Percentiles rank a stretch among this genome's conserved stretches.
phyloP scores from a whole-genome alignment of 2,797 vertebrate species.

The Sarcophilus harrisii region DNA sequence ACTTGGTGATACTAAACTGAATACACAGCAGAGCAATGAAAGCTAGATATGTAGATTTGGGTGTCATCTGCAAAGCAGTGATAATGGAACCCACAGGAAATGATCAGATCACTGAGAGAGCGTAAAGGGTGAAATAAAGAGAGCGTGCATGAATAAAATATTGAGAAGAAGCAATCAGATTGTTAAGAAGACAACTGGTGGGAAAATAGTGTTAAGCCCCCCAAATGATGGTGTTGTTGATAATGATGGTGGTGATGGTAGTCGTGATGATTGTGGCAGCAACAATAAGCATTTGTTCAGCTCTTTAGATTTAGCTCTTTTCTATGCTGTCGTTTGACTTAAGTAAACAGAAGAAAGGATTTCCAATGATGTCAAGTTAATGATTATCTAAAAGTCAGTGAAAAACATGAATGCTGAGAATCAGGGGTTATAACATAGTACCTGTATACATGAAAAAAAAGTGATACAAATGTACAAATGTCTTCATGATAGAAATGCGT shows the following conservation, averaged over 20 bases:
- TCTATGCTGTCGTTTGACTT: background rate
- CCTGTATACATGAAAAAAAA: background rate
- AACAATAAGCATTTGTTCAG: background rate
- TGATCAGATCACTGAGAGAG: background rate
- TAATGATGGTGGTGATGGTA: background rate
- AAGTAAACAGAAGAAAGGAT: background rate
- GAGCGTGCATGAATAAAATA: background rate
- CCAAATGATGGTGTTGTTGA: background rate
- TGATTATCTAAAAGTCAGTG: background rate
- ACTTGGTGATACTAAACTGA: background rate
- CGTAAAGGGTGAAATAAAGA: background rate
- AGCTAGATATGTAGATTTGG: background rate
- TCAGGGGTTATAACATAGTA: background rate
- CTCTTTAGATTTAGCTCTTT: background rate
- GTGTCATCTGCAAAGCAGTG: background rate
- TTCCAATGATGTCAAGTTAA: background rate
- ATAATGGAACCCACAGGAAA: background rate
- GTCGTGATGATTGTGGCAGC: fast-evolving
- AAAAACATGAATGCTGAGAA: background rate
- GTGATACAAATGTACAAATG: background rate
- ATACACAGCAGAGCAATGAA: background rate
- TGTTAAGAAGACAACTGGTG: background rate
- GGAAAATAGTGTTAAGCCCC: background rate
- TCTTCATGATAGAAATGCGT: background rate
- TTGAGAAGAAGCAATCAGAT: background rate